Percentiles rank a stretch among this genome's conserved stretches.
phyloP scores from a whole-genome alignment of 2,113 vertebrate species.

The Callithrix jacchus region DNA sequence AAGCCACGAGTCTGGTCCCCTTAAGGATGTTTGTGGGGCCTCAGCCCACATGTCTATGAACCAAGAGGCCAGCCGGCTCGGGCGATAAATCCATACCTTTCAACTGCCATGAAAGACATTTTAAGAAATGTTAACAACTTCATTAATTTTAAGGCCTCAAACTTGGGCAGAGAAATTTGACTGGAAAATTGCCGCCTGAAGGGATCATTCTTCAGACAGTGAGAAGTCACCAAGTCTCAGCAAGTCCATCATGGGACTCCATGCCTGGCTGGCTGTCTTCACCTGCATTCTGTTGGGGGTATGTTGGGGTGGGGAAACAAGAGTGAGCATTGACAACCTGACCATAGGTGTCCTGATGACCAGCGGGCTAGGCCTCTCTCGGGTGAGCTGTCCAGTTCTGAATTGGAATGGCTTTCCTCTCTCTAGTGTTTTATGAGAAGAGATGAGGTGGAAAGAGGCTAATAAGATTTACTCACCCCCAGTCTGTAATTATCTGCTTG shows the following conservation, averaged over 20 bases:
- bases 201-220: slow-evolving; percentile 38
- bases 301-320: fast-evolving
- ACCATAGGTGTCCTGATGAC: not conserved
- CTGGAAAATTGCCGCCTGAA: slow-evolving; percentile 58
- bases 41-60: slow-evolving; percentile 3
- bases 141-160: slow-evolving; percentile 75
- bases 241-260: not conserved
- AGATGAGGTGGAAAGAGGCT: slow-evolving; percentile 83
- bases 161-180: slow-evolving; percentile 65
- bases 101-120: slow-evolving; percentile 68
- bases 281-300: too few relatives aligned
- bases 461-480: slow-evolving; percentile 87
- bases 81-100: slow-evolving; percentile 62
- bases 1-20: not conserved
- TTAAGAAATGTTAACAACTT: slow-evolving; percentile 79
- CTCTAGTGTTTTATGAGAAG: slow-evolving; percentile 75
- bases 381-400: slow-evolving; percentile 9
- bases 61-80: not conserved
- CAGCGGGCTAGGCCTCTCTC: not conserved
- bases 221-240: not conserved
- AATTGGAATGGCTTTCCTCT: slow-evolving; percentile 67
- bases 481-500: slow-evolving; percentile 87
- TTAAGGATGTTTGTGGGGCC: not conserved
- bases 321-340: not conserved
- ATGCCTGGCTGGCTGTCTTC: not conserved